Evolutionary conservation across 2,888 invertebrate genomes (phyloP), one percentile per base, ranked within the genome.

Genomic region (Callyntrura sp.): DNA sequence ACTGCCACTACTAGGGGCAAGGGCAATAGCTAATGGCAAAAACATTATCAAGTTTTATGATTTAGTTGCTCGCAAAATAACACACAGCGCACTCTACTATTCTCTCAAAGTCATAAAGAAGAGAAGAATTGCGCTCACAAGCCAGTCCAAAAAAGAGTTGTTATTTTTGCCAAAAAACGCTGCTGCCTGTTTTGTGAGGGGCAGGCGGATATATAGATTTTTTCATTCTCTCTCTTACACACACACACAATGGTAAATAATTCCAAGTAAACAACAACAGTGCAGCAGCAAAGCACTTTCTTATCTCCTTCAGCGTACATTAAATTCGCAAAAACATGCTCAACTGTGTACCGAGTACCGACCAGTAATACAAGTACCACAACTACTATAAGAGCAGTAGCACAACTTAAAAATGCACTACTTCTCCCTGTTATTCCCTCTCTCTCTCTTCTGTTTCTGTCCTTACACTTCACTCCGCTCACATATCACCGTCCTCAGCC

Each of bases 111-210:
- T 51, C 4, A 51, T 1, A 51, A 3, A n/a, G 51, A 51, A 3
- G 51, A 51, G 51, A 51, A n/a, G 11, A n/a, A 51, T 51, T 51
- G 51, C 11, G 9, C 51, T 51, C 35, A 35, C 25, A 62, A 25
- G 14, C 23, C 25, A 55, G 51, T 23, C 51, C 5, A 25, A n/a
- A 23, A 20, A 17, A 14, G 25, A 55, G 51, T 20, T 48, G 76
- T 51, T 76, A 51, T 55, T 84, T 84, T 84, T 70, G 85, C 85
- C 73, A 85, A 85, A 35, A 76, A 76, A 85, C 35, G 76, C 73
- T 76, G 76, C 35, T 35, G 35, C 35, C 35, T 35, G 35, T 6
- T 6, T 20, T 43, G 60, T 35, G 35, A 35, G 35, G 35, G 6
- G 35, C 35, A 35, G 35, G 35, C 35, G 85, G 43, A 76, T 85